These are phyloP conservation scores for Calypte anna DNA, from an alignment of 2,113 vertebrate genomes.

Conservation along the genomic window DNA sequence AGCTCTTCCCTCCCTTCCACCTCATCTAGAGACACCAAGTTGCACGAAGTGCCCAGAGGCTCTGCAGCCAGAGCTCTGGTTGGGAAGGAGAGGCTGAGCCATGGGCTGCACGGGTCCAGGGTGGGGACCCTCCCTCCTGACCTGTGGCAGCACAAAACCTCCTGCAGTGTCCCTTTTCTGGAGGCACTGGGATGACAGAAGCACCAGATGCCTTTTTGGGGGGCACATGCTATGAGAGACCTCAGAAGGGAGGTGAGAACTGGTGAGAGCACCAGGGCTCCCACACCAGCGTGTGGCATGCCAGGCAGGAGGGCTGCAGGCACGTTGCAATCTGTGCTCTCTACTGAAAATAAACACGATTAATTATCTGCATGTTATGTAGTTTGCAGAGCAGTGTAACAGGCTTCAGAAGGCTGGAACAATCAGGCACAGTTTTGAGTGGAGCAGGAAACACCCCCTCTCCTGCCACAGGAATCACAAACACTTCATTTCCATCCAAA, in stretches of 20 bases:
- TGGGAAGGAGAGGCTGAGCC: rapidly evolving
- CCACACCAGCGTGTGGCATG: rapidly evolving
- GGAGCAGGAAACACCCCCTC: background rate
- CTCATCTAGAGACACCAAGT: rapidly evolving
- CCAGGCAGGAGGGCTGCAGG: background rate
- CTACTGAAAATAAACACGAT: background rate
- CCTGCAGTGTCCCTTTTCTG: background rate
- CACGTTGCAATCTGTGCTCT: rapidly evolving
- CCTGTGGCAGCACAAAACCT: background rate
- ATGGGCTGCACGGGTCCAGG: background rate
- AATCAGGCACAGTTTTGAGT: rapidly evolving
- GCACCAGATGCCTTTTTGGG: rapidly evolving
- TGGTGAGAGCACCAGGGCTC: rapidly evolving
- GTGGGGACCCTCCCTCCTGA: no score
- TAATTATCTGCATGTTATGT: rapidly evolving
- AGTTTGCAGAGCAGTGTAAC: background rate
- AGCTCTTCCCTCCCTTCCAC: background rate
- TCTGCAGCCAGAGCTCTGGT: rapidly evolving
- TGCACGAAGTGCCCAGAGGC: rapidly evolving
- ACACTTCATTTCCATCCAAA: background rate
- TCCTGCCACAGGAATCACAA: background rate
- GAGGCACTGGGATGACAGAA: rapidly evolving
- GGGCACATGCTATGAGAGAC: rapidly evolving
- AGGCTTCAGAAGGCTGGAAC: background rate
- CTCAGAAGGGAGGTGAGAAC: rapidly evolving